Evolutionary conservation across 2,888 invertebrate species (phyloP).

Genomic region (Automeris io): DNA sequence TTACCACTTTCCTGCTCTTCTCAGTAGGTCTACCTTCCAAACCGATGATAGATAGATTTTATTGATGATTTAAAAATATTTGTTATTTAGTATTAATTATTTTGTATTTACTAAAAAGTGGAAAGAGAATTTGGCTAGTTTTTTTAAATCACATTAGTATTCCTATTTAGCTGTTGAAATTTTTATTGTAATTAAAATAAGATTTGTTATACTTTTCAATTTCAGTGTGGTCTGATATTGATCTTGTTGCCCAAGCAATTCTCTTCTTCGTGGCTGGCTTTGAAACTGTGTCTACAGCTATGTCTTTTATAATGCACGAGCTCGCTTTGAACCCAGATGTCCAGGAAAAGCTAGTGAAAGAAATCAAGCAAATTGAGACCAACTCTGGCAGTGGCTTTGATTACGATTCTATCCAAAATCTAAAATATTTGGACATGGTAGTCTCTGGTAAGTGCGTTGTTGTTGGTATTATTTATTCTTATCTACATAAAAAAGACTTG

Average conservation of each 20-base stretch:
- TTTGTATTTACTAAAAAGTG: no score
- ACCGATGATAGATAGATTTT: no score
- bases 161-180: no score
- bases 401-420: slow-evolving; percentile 63
- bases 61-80: no score
- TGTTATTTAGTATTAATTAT: no score
- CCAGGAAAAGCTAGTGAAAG: slow-evolving; percentile 69
- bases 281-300: slow-evolving; percentile 54
- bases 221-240: slow-evolving; percentile 50
- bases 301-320: slow-evolving; percentile 73
- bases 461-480: not conserved
- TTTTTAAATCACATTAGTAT: no score
- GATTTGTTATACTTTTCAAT: not conserved
- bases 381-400: slow-evolving; percentile 50
- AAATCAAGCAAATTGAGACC: slow-evolving; percentile 63
- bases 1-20: no score
- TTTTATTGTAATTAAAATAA: no score
- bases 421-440: slow-evolving; percentile 79
- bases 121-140: no score
- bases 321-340: slow-evolving; percentile 74
- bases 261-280: slow-evolving; percentile 75
- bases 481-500: not conserved
- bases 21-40: no score
- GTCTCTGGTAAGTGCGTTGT: slow-evolving; percentile 53
- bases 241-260: slow-evolving; percentile 61